Evolutionary conservation across 2,888 invertebrate genomes (phyloP), one percentile per base, ranked within the genome.

Genomic region (Dusona sp.): DNA sequence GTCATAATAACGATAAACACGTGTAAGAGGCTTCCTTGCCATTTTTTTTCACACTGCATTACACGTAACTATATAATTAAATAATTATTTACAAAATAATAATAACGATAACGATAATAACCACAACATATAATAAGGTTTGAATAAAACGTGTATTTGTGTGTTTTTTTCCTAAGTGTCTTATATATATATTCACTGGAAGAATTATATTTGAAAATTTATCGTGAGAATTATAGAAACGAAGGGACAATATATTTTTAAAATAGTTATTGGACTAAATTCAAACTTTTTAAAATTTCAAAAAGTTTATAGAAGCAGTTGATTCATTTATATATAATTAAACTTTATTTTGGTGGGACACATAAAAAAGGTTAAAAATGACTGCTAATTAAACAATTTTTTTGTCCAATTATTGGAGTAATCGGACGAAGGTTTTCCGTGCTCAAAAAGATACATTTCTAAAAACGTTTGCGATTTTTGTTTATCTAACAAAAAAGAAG

Each of bases 11-110:
- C 74, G n/a, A 64, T 57, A 73, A 68, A 81, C 80, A 81, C 73
- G 78, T 61, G 54, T 83, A 78, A 25, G 45, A 29, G 79, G 80
- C 72, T 64, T 75, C 72, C 80, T 80, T 48, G 70, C 72, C 72
- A 61, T 72, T 80, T 78, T 75, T 51, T 42, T 70, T 77, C 64
- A 80, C 79, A 84, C 79, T 80, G 79, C 75, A 68, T 81, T 82
- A 78, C 57, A 79, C 45, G 36, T 72, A 65, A 42, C 42, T 54
- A 57, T 45, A 51, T 84, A 73, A 65, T 77, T 33, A 38, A 79
- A 83, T 86, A 67, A 79, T 74, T 86, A 86, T 86, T 82, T 86
- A 86, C 86, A 86, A 86, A 86, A 86, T 78, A 33, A 86, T 81
- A 86, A 86, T 68, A 84, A 79, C n/a, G 33, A 64, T 77, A 48